Conservation (phyloP, 2,888 invertebrate species). For the Ellobium chinense region DNA sequence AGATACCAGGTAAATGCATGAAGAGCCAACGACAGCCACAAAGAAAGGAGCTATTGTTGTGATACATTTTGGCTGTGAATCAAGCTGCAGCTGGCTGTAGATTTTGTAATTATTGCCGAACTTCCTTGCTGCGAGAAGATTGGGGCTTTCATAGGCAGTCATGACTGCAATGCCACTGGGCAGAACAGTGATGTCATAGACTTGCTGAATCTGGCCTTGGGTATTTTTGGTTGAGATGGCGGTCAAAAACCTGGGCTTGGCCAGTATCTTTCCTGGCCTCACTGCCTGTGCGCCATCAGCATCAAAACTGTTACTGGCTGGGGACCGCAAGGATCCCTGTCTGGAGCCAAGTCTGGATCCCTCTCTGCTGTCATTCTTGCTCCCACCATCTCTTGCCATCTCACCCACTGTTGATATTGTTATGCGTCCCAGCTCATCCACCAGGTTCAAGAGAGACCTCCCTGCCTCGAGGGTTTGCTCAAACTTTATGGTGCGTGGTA, state of each 20-base stretch:
- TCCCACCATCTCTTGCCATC: neutral
- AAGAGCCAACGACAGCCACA: slow-evolving; percentile 32
- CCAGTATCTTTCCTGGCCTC: neutral
- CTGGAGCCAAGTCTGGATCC: neutral
- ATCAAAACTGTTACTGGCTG: neutral
- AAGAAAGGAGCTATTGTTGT: slow-evolving; percentile 14
- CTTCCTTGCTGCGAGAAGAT: slow-evolving; percentile 14
- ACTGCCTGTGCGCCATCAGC: neutral
- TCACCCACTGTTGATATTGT: neutral
- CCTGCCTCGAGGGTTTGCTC: slow-evolving; percentile 23
- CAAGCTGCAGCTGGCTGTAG: slow-evolving; percentile 19
- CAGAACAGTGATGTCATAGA: slow-evolving; percentile 38
- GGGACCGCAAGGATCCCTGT: neutral
- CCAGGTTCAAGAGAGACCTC: neutral
- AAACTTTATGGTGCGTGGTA: neutral
- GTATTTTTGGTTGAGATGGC: neutral
- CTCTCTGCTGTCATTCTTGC: neutral
- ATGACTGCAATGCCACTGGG: slow-evolving; percentile 28
- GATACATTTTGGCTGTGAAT: slow-evolving; percentile 37
- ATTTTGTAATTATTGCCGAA: neutral
- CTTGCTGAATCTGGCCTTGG: slow-evolving; percentile 10
- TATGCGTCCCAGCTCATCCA: neutral
- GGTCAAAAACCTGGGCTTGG: slow-evolving; percentile 23
- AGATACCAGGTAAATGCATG: slow-evolving; percentile 32
- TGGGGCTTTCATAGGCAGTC: slow-evolving; percentile 22